phyloP scores from a whole-genome alignment of 2,888 invertebrate species.

The Drosophila paracracens region DNA sequence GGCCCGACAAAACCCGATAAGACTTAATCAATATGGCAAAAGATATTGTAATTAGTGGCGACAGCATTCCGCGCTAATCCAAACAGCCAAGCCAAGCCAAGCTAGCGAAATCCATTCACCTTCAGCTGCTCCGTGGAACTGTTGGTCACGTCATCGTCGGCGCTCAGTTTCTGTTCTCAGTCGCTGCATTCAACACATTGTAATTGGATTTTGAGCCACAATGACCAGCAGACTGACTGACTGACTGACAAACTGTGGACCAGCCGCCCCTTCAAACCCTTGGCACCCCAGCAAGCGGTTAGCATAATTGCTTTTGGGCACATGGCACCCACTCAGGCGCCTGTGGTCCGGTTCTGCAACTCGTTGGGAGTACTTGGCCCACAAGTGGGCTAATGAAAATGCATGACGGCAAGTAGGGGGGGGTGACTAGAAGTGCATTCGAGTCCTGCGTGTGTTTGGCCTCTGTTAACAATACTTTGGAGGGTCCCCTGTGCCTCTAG shows the following conservation, averaged over 20 bases:
- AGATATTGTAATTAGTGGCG: conserved; percentile 14
- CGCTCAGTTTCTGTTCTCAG: conserved; percentile 14
- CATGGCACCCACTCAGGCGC: conserved; percentile 45
- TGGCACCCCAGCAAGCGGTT: conserved; percentile 4
- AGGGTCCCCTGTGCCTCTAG: not conserved
- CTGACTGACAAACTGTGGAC: conserved; percentile 22
- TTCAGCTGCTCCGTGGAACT: conserved; percentile 1
- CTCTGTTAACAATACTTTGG: not conserved
- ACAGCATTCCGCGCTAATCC: conserved; percentile 25
- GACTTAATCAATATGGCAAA: conserved; percentile 33
- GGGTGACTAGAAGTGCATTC: conserved; percentile 18
- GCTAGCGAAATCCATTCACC: conserved; percentile 3
- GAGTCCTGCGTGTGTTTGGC: conserved; percentile 8
- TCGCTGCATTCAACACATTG: conserved; percentile 61
- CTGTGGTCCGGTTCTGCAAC: conserved; percentile 25
- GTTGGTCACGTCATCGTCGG: conserved; percentile 18
- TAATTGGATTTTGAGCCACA: conserved; percentile 71
- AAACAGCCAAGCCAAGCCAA: conserved; percentile 15
- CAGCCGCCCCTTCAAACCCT: not conserved
- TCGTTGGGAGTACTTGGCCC: conserved; percentile 8
- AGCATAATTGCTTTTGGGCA: conserved; percentile 70
- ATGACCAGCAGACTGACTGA: conserved; percentile 48
- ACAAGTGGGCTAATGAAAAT: conserved; percentile 60
- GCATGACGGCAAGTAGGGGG: conserved; percentile 22
- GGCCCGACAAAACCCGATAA: conserved; percentile 27